Conservation (phyloP, 2,113 vertebrate species). For the Empidonax alnorum region DNA sequence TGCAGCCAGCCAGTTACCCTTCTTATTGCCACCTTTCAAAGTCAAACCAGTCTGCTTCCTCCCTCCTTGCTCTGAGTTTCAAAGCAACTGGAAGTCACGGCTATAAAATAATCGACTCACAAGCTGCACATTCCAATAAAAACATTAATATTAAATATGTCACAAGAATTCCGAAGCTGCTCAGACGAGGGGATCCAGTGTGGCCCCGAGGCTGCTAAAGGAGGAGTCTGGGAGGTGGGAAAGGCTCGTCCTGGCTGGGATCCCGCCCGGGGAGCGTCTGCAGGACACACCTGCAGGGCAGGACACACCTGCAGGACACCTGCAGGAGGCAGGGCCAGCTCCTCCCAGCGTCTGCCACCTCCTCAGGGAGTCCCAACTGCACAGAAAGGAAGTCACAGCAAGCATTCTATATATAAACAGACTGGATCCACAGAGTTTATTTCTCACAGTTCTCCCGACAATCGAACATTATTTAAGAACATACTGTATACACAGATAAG, state of each 20-base stretch:
- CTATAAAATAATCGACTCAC: slow-evolving; percentile 61
- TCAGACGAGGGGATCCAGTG: slow-evolving; percentile 30
- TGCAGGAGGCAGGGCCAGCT: no score
- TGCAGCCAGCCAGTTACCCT: slow-evolving; percentile 33
- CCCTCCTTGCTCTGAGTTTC: slow-evolving; percentile 39
- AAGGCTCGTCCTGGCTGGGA: no score
- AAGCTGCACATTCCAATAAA: slow-evolving; percentile 59
- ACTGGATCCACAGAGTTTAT: slow-evolving; percentile 98
- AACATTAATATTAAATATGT: slow-evolving; percentile 62
- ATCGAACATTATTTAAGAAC: slow-evolving; percentile 98
- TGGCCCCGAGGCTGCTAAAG: neutral
- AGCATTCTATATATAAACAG: slow-evolving; percentile 87
- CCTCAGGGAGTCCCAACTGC: neutral
- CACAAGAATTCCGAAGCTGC: slow-evolving; percentile 66
- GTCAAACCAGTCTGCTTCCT: neutral
- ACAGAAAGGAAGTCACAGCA: slow-evolving; percentile 79
- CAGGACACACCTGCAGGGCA: no score
- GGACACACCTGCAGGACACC: no score
- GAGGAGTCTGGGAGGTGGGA: neutral
- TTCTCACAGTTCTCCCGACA: slow-evolving; percentile 99
- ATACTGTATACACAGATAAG: slow-evolving; percentile 98
- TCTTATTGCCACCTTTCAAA: slow-evolving; percentile 48
- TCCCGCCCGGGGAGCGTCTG: no score
- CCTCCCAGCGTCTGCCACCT: no score
- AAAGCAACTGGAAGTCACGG: slow-evolving; percentile 52